phyloP scores from a whole-genome alignment of 2,888 invertebrate genomes.

The Cephalotes varians region DNA sequence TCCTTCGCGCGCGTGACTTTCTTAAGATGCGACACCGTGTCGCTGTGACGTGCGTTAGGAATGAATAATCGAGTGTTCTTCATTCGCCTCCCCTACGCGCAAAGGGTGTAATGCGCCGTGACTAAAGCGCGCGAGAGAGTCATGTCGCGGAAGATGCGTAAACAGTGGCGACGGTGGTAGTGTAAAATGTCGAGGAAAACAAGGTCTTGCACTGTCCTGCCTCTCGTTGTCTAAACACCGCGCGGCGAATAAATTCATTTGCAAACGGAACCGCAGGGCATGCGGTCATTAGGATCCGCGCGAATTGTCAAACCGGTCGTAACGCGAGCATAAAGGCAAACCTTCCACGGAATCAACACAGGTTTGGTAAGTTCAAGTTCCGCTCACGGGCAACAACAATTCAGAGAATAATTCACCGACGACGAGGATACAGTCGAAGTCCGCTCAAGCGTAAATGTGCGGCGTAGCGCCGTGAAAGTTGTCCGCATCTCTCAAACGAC shows the following conservation, averaged over 20 bases:
- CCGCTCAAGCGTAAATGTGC: conserved; percentile 23
- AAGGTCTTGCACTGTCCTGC: not conserved
- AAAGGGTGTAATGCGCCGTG: conserved; percentile 54
- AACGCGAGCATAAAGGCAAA: conserved; percentile 25
- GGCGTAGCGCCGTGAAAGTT: conserved; percentile 62
- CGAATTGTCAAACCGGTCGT: conserved; percentile 49
- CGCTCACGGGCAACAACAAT: conserved; percentile 29
- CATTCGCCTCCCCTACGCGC: conserved; percentile 36
- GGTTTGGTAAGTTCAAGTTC: not conserved
- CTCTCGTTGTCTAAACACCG: conserved; percentile 3
- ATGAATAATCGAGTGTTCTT: conserved; percentile 45
- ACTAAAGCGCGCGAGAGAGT: conserved; percentile 36
- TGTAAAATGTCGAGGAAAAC: conserved; percentile 42
- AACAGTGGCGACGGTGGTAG: not conserved
- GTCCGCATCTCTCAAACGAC: conserved; percentile 73
- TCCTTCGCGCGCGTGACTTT: not conserved
- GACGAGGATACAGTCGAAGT: conserved; percentile 22
- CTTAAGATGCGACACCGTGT: conserved; percentile 26
- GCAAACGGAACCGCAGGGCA: not conserved
- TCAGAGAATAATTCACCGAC: conserved; percentile 33
- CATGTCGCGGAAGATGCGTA: conserved; percentile 49
- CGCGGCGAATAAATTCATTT: conserved; percentile 31
- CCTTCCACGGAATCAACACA: conserved; percentile 3
- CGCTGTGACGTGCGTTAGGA: conserved; percentile 22
- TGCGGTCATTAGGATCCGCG: conserved; percentile 33